These are phyloP conservation scores for Dasypogon diadema DNA, from an alignment of 2,888 invertebrate species.

Conservation along the genomic window DNA sequence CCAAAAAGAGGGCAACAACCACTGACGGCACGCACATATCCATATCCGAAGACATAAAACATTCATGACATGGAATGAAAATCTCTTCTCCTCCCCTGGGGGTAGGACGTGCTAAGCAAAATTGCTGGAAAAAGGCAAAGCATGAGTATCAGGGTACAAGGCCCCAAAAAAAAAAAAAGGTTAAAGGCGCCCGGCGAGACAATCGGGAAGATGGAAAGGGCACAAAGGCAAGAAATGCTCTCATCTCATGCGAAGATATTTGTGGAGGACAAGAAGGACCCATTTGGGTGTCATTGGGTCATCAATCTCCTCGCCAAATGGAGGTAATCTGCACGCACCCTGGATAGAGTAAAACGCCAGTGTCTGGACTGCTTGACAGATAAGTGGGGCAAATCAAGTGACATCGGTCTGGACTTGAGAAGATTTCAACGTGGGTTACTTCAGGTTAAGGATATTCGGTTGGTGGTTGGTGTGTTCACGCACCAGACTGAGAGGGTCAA, in stretches of 20 bases:
- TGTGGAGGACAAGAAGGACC: constrained; percentile 38
- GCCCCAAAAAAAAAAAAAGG: constrained; percentile 17
- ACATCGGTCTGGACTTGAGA: constrained; percentile 27
- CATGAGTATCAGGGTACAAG: background rate
- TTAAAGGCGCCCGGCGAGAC: constrained; percentile 31
- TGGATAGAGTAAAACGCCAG: constrained; percentile 2
- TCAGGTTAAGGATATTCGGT: background rate
- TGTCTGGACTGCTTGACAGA: constrained; percentile 19
- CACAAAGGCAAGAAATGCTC: background rate
- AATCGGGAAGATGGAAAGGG: constrained; percentile 8
- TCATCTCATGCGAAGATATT: constrained; percentile 28
- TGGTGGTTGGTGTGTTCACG: background rate
- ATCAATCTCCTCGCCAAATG: constrained; percentile 53
- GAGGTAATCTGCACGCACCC: constrained; percentile 48
- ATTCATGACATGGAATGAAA: constrained; percentile 49
- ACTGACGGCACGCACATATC: constrained; percentile 50
- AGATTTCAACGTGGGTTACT: background rate
- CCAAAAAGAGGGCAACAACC: constrained; percentile 40
- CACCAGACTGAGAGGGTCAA: background rate
- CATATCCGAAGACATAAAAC: constrained; percentile 50
- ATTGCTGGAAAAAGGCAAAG: constrained; percentile 32
- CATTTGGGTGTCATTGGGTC: constrained; percentile 55
- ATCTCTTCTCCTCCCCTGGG: constrained; percentile 3
- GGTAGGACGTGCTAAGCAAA: constrained; percentile 46
- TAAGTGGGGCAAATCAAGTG: constrained; percentile 42